Percentiles rank a stretch among this genome's conserved stretches.
phyloP scores from a whole-genome alignment of 2,888 invertebrate genomes.

The Dolichomitus sp. region DNA sequence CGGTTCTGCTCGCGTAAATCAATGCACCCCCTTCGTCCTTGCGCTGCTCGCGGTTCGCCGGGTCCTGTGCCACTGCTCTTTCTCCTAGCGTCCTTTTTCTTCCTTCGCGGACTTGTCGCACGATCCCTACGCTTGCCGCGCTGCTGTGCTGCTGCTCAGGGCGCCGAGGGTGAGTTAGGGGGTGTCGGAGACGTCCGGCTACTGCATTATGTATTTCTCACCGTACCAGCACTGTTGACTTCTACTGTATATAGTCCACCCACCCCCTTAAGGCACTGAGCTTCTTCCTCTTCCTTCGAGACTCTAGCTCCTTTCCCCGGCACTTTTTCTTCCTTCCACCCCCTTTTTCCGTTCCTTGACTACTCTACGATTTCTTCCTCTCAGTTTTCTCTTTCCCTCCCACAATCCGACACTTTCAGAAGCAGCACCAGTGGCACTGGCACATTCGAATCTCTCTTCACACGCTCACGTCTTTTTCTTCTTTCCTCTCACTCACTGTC shows the following conservation, averaged over 20 bases:
- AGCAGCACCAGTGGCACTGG: conserved; percentile 25
- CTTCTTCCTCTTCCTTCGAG: conserved; percentile 66
- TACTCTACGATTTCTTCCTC: conserved; percentile 44
- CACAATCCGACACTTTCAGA: conserved; percentile 54
- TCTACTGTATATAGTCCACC: conserved; percentile 71
- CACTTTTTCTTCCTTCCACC: conserved; percentile 63
- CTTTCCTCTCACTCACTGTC: conserved; percentile 13
- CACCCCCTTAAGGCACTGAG: conserved; percentile 67
- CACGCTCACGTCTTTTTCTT: conserved; percentile 31
- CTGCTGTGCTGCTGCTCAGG: conserved; percentile 48
- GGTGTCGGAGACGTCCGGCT: conserved; percentile 86
- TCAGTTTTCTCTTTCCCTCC: conserved; percentile 43
- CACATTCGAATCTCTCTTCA: conserved; percentile 35
- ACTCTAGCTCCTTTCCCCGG: conserved; percentile 50
- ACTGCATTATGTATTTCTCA: conserved; percentile 86
- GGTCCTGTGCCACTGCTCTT: conserved; percentile 57
- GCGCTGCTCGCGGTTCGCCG: conserved; percentile 65
- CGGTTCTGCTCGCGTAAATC: conserved; percentile 82
- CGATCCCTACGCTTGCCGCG: conserved; percentile 50
- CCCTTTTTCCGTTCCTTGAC: conserved; percentile 35
- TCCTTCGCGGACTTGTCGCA: conserved; percentile 60
- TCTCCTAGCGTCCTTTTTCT: conserved; percentile 61
- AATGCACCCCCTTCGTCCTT: conserved; percentile 80
- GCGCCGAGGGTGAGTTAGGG: conserved; percentile 78
- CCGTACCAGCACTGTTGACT: conserved; percentile 74